Base-by-base conservation (phyloP, 2,888 invertebrate genomes). In the Cephus nigrinus region DNA sequence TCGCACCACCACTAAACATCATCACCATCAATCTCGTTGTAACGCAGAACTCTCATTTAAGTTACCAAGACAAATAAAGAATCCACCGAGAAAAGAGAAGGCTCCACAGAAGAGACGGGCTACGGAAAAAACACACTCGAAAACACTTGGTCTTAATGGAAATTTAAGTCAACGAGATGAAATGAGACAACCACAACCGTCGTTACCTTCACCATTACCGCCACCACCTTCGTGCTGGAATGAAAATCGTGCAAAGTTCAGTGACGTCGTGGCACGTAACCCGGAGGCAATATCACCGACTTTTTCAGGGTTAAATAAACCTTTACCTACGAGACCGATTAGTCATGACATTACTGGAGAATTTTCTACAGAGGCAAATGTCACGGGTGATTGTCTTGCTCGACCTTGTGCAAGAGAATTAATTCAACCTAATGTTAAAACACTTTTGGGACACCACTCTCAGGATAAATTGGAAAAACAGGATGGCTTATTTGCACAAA, bases 221-320 rank as follows among this genome's bases (percentile, higher is more conserved):
- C 91, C 92, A 55, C 91, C 88, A 72, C 89, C 86, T 77, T 91
- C 86, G 35, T 92, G 88, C 74, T 93, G 93, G 93, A 92, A 93
- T 68, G 93, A 94, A 86, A 93, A 93, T 81, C 88, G 93, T 75
- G 93, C 94, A 0, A 93, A 92, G 69, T 94, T 94, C 85, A 94
- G 94, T 81, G 94, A 94, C 82, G 94, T 94, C 1, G 94, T 94
- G 1, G 93, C 94, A 0, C 89, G 94, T 15, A 93, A 88, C 83
- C 93, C 93, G 75, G 91, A 91, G 69, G 87, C 87, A 36, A 74
- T 85, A 30, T 88, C 86, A 31, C 86, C 88, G 23, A 86, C 82
- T 34, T 85, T 87, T 78, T 83, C 85, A 33, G 82, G 82, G 31
- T 83, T 82, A 34, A 81, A 80, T 35, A 87, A 90, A 77, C 81